These are phyloP conservation scores for Drosophila ogumai DNA, from an alignment of 1,140 invertebrate species.

Conservation along the genomic window DNA sequence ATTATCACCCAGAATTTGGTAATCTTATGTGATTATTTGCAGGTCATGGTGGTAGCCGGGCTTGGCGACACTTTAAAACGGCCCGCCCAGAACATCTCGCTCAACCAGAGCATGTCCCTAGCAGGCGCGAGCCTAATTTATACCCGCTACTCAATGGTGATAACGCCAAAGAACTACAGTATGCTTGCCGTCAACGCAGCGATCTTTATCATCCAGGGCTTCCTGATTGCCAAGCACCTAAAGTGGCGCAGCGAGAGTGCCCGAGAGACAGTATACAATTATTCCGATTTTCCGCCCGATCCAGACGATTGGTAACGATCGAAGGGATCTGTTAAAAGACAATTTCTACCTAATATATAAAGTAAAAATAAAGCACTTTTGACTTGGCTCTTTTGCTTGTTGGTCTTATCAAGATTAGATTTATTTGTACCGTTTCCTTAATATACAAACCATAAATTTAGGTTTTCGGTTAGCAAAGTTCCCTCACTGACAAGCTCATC, in stretches of 20 bases:
- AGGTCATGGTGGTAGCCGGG: constrained; percentile 53
- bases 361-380: background rate
- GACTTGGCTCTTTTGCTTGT: too few relatives aligned
- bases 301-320: constrained; percentile 32
- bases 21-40: background rate
- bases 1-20: too few relatives aligned
- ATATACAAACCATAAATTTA: background rate
- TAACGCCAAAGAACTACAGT: constrained; percentile 64
- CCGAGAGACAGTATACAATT: constrained; percentile 1
- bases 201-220: constrained; percentile 43
- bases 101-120: constrained; percentile 48
- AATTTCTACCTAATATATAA: background rate
- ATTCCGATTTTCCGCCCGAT: background rate
- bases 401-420: background rate
- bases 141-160: constrained; percentile 63
- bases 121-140: constrained; percentile 54
- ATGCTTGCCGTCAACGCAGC: constrained; percentile 50
- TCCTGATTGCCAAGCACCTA: constrained; percentile 39
- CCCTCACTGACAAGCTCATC: too few relatives aligned
- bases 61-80: constrained; percentile 51
- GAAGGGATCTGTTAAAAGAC: too few relatives aligned
- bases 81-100: constrained; percentile 44
- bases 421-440: background rate
- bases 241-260: constrained; percentile 34
- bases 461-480: too few relatives aligned